Evolutionary conservation across 1,140 invertebrate genomes (phyloP), one percentile per base, ranked within the genome.

Genomic region (Leptinotarsa undecemlineata): DNA sequence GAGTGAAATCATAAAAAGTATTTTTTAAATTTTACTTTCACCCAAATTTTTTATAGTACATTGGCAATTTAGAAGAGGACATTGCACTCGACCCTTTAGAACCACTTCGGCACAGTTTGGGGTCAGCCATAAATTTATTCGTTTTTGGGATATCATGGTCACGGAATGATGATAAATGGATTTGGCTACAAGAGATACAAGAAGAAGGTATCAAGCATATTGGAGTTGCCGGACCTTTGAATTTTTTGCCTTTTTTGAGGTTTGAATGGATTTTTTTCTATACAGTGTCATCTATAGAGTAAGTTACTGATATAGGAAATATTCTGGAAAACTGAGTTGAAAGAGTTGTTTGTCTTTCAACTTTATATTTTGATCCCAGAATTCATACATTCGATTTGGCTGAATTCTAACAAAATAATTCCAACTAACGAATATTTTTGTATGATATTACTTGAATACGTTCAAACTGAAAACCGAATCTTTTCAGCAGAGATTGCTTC

Each of bases 181-280:
- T 85, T 33, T 94, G 91, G 89, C 84, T 96, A 63, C 88, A 91
- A 77, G 82, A 90, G 73, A 83, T 94, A 20, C 92, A 95, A 83
- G 93, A 95, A 82, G 91, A 94, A 82, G 93, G 93, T 1, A 89
- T 91, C 26, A 92, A 94, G 81, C 87, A 91, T 73, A 92, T 95
- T 76, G 93, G 93, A 0, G 89, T 96, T 11, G 90, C 93, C 13
- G 94, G 92, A 2, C 89, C 91, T 17, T 85, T 96, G 0, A 96
- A 96, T 83, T 96, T 96, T 83, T 85, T 96, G 60, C 93, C 95
- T 33, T 92, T 93, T 84, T 85, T 95, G 5, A 90, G 92, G 93
- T 94, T 11, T 33, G 33, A 33, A 33, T 33, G 11, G 33, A 33
- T 85, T 78, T 76, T 70, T 63, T 72, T 66, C 26, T 33, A 8